A percentile compares a stretch with the other conserved stretches of the same genome.
Conservation (phyloP, 2,888 invertebrate species). For the Hyles lineata region DNA sequence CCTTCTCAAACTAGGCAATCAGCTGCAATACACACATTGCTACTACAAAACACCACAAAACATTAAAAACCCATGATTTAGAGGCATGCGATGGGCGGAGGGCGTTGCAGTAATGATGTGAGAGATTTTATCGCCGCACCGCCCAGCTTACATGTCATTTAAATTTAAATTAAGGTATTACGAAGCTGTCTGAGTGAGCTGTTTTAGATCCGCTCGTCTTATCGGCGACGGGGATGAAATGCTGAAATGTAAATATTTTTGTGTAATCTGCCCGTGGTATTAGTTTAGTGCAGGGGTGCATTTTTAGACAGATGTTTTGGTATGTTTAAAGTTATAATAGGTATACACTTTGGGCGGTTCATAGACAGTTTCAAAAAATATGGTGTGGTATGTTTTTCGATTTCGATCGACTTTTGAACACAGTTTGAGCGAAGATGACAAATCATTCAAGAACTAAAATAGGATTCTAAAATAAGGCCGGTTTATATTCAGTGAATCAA, state of each 20-base stretch:
- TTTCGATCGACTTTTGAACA: no score
- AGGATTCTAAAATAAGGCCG: no score
- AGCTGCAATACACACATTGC: background rate
- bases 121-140: conserved; percentile 58
- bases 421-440: no score
- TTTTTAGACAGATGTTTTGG: background rate
- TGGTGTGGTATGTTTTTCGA: no score
- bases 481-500: no score
- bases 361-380: no score
- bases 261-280: background rate
- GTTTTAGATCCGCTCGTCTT: conserved; percentile 58
- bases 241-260: conserved; percentile 7
- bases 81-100: background rate
- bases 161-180: conserved; percentile 84
- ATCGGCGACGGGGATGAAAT: conserved; percentile 52
- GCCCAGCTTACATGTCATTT: conserved; percentile 77
- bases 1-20: no score
- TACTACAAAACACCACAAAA: background rate
- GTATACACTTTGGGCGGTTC: no score
- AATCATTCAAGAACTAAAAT: no score
- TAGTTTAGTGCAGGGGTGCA: background rate
- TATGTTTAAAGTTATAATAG: no score
- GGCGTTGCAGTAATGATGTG: conserved; percentile 54
- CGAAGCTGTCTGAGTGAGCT: conserved; percentile 59
- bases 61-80: background rate